Evolutionary conservation across 2,888 invertebrate genomes (phyloP).

Genomic region (Sarcophaga carnaria): DNA sequence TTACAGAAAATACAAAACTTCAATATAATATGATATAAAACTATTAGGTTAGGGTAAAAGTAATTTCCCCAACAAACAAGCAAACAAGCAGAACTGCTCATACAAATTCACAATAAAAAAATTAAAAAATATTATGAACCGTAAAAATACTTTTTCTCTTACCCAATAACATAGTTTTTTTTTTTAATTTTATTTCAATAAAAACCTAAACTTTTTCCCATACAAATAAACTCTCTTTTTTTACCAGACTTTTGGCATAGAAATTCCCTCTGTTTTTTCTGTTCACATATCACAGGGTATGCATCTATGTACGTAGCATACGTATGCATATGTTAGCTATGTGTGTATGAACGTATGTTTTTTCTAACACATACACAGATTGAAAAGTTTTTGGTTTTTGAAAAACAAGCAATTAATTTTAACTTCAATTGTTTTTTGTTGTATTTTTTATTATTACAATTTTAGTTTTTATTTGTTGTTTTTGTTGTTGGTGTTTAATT

Average conservation of each 20-base stretch:
- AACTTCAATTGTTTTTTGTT: constrained; percentile 29
- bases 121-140: neutral
- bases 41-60: neutral
- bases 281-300: neutral
- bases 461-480: constrained; percentile 25
- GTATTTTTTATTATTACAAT: constrained; percentile 12
- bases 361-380: neutral
- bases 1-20: neutral
- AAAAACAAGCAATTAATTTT: constrained; percentile 64
- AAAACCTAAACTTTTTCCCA: constrained; percentile 34
- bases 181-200: neutral
- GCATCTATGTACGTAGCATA: too few relatives aligned
- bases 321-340: neutral
- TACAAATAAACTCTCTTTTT: constrained; percentile 35
- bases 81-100: neutral
- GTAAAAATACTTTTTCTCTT: neutral
- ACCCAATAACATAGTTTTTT: neutral
- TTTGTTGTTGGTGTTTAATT: constrained; percentile 52
- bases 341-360: neutral
- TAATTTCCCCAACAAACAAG: neutral
- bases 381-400: constrained; percentile 51
- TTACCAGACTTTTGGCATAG: neutral
- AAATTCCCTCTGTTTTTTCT: neutral
- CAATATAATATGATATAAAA: neutral
- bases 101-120: neutral